Percentiles rank a stretch among this genome's conserved stretches.
These are phyloP conservation scores for Patella pellucida DNA, from an alignment of 2,888 invertebrate genomes.

Conservation along the genomic window DNA sequence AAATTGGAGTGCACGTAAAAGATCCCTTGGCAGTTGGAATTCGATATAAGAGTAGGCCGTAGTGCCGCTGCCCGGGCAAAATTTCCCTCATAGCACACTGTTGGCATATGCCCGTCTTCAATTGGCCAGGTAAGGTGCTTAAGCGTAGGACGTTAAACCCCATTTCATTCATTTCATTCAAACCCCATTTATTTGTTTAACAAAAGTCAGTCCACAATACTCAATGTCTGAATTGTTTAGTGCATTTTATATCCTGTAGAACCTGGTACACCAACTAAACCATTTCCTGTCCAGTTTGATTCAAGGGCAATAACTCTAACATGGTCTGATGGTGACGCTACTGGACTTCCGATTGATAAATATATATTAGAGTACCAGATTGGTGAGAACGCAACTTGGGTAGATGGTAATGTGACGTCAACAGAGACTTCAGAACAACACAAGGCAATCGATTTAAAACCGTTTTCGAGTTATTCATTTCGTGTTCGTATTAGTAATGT, in stretches of 20 bases:
- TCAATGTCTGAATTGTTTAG: no score
- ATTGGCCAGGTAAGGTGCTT: no score
- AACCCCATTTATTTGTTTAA: no score
- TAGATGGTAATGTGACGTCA: neutral
- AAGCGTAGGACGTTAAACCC: no score
- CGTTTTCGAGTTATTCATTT: neutral
- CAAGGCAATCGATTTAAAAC: neutral
- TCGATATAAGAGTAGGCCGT: no score
- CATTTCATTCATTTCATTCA: no score
- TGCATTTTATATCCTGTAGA: neutral
- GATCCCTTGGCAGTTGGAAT: no score
- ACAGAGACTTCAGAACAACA: neutral
- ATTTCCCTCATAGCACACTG: no score
- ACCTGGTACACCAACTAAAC: neutral
- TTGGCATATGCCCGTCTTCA: no score
- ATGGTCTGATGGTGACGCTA: neutral
- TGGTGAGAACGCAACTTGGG: neutral
- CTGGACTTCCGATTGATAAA: neutral
- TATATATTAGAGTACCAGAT: neutral
- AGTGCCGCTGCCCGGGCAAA: no score
- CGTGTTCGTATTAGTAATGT: neutral
- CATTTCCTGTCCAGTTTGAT: neutral
- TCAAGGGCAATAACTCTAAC: neutral
- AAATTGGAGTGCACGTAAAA: no score
- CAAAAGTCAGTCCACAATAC: no score